A percentile compares a stretch with the other conserved stretches of the same genome.
Conservation (phyloP, 2,113 vertebrate species). For the Hydrochoerus hydrochaeris region DNA sequence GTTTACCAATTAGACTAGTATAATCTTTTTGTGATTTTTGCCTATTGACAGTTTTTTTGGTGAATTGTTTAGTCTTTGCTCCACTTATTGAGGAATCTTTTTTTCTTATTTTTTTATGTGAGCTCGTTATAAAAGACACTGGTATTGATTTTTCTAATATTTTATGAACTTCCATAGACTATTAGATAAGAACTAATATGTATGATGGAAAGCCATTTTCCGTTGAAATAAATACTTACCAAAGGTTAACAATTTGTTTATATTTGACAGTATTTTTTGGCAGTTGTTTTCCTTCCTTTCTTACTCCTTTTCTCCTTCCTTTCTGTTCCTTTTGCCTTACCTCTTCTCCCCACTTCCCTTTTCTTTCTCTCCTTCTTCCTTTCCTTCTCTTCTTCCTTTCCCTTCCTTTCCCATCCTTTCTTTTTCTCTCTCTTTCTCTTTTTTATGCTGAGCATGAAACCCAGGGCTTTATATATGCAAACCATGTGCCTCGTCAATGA, state of each 20-base stretch:
- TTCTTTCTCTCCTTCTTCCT: background rate
- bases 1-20: background rate
- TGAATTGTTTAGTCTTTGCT: background rate
- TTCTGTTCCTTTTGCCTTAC: background rate
- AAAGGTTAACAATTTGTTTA: background rate
- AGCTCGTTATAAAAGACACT: background rate
- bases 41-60: background rate
- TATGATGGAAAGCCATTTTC: background rate
- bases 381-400: background rate
- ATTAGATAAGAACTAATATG: background rate
- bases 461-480: background rate
- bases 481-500: background rate
- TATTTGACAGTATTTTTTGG: background rate
- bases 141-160: background rate
- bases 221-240: background rate
- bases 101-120: conserved; percentile 18
- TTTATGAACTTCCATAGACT: conserved; percentile 19
- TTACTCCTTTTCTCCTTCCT: background rate
- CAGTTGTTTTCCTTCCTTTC: background rate
- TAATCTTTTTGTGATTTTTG: conserved; percentile 22
- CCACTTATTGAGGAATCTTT: background rate
- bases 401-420: background rate
- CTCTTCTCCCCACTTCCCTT: background rate
- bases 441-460: background rate
- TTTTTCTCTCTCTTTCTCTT: background rate